These are phyloP conservation scores for Ooceraea biroi DNA, from an alignment of 1,140 invertebrate genomes.

Conservation along the genomic window DNA sequence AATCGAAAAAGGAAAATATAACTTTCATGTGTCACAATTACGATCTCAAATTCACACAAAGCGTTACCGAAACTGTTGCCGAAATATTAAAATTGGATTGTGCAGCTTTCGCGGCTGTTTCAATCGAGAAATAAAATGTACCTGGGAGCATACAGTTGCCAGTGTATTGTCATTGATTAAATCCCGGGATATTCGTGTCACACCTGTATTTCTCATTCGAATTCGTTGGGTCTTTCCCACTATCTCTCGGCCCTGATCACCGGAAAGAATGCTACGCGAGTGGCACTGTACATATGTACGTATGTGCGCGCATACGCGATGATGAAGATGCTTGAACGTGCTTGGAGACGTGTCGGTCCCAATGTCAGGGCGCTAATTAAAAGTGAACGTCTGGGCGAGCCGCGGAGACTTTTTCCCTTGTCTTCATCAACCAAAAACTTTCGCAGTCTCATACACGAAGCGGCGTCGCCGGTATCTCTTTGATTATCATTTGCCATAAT, in stretches of 20 bases:
- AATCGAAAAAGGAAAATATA: background rate
- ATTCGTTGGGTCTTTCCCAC: constrained; percentile 6
- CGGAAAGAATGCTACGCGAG: background rate
- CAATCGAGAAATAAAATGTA: constrained; percentile 28
- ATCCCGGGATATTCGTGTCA: constrained; percentile 39
- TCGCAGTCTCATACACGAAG: background rate
- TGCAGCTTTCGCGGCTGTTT: background rate
- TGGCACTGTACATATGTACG: constrained; percentile 15
- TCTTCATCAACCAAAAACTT: constrained; percentile 19
- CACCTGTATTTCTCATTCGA: constrained; percentile 37
- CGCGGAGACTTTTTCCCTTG: constrained; percentile 46
- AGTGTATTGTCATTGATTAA: constrained; percentile 41
- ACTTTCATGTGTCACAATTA: constrained; percentile 17
- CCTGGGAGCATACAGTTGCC: background rate
- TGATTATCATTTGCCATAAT: constrained; percentile 10
- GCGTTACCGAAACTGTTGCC: background rate
- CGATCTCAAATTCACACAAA: constrained; percentile 6
- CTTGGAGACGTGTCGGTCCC: constrained; percentile 62
- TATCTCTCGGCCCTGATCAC: constrained; percentile 4
- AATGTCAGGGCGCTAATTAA: constrained; percentile 78
- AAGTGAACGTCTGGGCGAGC: constrained; percentile 72
- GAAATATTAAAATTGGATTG: constrained; percentile 33
- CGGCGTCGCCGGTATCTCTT: background rate
- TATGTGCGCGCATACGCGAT: constrained; percentile 36
- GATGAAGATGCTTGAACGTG: constrained; percentile 63